Evolutionary conservation across 2,888 invertebrate genomes (phyloP), one percentile per base, ranked within the genome.

Genomic region (Argyra leucocephala): DNA sequence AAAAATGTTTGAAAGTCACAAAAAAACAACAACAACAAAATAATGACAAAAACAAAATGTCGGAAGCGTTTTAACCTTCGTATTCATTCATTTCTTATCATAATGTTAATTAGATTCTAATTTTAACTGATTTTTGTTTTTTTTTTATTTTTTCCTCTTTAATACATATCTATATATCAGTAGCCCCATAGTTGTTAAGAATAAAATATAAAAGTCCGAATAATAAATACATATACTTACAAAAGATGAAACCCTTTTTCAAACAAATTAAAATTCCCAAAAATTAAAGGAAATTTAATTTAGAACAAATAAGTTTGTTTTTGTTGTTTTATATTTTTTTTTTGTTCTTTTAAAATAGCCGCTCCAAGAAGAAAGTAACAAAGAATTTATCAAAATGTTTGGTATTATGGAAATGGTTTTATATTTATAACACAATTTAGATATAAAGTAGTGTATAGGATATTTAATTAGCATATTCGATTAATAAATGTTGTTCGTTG

Each of bases 81-180:
- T 48, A 48, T 48, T 48, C 12, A 48, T 18, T n/a, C n/a, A 15
- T 48, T n/a, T 18, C 15, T 48, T 48, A 48, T 48, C 48, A 48
- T 18, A 48, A 48, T 48, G 48, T 48, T 48, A 48, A 48, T 48
- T 48, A 48, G 48, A 48, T 48, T 48, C 48, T 48, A 48, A 48
- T 48, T 48, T 48, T 48, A 48, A 48, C 48, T 48, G 48, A 48
- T 48, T 48, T 48, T 37, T 15, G 10, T 37, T 15, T 37, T 48
- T n/a, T 48, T 48, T n/a, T 48, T 48, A 5, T 10, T 31, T 48
- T 5, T n/a, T 37, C 5, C 15, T 12, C 48, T 48, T 48, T 3
- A 18, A 37, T 12, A 18, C 15, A 48, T 48, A 48, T 31, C 31
- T 31, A 31, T 10, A 31, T 31, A 31, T 10, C 12, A 2, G 31